These are phyloP conservation scores for Stramonita haemastoma DNA, from an alignment of 2,888 invertebrate species.

Conservation along the genomic window DNA sequence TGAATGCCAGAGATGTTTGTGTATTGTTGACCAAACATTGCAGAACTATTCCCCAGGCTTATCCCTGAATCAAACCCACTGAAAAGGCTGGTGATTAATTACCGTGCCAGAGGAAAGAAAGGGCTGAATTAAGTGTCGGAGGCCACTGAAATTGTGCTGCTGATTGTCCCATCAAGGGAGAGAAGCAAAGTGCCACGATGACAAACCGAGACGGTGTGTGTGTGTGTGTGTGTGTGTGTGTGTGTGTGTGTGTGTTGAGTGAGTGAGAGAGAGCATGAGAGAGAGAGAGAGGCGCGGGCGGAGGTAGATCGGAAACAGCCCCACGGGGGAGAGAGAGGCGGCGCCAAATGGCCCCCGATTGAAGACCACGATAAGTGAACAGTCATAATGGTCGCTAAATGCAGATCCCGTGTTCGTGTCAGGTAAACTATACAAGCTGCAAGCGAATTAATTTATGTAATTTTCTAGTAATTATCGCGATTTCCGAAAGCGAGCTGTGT, in stretches of 20 bases:
- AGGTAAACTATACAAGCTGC: conserved; percentile 45
- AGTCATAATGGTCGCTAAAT: conserved; percentile 47
- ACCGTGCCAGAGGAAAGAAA: background rate
- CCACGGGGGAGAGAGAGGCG: conserved; percentile 3
- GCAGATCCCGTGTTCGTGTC: conserved; percentile 48
- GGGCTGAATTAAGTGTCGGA: background rate
- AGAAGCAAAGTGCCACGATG: background rate
- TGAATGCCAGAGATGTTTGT: too few relatives aligned
- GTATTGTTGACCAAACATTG: too few relatives aligned
- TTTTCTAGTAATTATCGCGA: conserved; percentile 43
- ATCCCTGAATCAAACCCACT: too few relatives aligned
- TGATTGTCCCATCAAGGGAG: conserved; percentile 4
- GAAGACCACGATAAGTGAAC: conserved; percentile 41
- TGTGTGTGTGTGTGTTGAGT: background rate
- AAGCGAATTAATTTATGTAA: conserved; percentile 46
- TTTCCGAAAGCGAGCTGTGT: conserved; percentile 42
- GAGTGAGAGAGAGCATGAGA: background rate
- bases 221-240: too few relatives aligned
- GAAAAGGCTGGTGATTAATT: background rate
- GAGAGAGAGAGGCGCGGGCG: background rate
- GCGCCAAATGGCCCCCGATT: conserved; percentile 39
- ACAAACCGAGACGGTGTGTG: too few relatives aligned
- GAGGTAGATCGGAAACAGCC: conserved; percentile 34
- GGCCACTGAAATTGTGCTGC: background rate
- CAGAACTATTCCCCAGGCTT: too few relatives aligned